Evolutionary conservation across 2,113 vertebrate genomes (phyloP).

Genomic region (Mesoclemmys tuberculata): DNA sequence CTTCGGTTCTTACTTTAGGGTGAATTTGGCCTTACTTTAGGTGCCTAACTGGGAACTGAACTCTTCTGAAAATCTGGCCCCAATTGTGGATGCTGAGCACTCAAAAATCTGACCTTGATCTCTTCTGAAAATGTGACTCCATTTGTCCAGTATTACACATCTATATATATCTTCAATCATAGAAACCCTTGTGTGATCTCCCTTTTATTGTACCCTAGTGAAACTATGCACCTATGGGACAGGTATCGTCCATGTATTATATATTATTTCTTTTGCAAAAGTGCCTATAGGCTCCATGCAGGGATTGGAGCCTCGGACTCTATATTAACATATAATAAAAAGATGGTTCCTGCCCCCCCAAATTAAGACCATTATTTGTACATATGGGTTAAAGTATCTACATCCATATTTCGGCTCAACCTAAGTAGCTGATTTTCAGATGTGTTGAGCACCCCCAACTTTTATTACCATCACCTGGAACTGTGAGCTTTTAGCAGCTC

Average conservation of each 20-base stretch:
- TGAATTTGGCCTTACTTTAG: background rate
- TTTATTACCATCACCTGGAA: background rate
- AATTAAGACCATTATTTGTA: background rate
- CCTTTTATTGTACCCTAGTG: background rate
- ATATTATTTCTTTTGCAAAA: background rate
- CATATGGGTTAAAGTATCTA: background rate
- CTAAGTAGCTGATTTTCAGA: background rate
- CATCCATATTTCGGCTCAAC: background rate
- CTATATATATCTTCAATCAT: background rate
- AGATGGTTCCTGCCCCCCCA: background rate
- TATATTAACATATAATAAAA: background rate
- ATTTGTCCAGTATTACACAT: background rate
- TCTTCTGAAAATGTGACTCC: background rate
- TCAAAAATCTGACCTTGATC: background rate
- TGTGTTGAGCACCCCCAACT: background rate
- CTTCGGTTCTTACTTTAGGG: background rate
- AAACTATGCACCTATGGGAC: background rate
- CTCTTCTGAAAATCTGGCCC: background rate
- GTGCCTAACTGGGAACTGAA: background rate
- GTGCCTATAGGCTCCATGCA: background rate
- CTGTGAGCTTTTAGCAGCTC: background rate
- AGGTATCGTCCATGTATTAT: background rate
- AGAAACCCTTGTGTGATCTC: background rate
- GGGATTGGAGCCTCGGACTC: background rate
- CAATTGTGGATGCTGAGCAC: background rate